These are phyloP conservation scores for Cardiocondyla obscurior DNA, from an alignment of 1,140 invertebrate genomes.

Conservation along the genomic window DNA sequence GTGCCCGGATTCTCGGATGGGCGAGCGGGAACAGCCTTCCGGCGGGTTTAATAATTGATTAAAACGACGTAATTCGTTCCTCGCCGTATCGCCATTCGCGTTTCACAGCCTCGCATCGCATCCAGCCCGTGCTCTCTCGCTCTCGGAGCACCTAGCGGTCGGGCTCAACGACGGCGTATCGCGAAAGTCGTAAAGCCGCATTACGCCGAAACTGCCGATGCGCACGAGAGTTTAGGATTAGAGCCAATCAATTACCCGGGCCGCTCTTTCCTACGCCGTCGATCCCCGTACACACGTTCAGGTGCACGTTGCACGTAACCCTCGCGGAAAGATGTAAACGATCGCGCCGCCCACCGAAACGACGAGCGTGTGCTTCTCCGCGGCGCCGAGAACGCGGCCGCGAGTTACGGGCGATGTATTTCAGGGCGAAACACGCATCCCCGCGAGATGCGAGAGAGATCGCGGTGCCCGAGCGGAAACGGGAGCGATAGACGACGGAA, in stretches of 20 bases:
- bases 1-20: background rate
- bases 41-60: constrained; percentile 53
- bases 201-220: constrained; percentile 58
- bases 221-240: constrained; percentile 63
- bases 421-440: constrained; percentile 55
- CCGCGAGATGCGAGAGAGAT: constrained; percentile 34
- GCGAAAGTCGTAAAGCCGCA: constrained; percentile 53
- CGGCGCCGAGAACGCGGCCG: background rate
- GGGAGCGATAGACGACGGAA: constrained; percentile 25
- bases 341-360: constrained; percentile 38
- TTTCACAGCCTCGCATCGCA: background rate
- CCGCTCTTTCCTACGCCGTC: constrained; percentile 12
- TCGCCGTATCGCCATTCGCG: background rate
- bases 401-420: constrained; percentile 42
- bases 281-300: background rate
- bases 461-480: background rate
- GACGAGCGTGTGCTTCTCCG: constrained; percentile 56
- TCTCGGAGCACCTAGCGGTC: constrained; percentile 5
- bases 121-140: background rate
- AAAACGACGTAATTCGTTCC: constrained; percentile 13
- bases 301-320: background rate
- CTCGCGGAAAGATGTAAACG: constrained; percentile 34
- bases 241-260: constrained; percentile 67
- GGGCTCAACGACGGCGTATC: constrained; percentile 38
- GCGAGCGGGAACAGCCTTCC: constrained; percentile 20